These are phyloP conservation scores for Acronicta leporina DNA, from an alignment of 2,888 invertebrate species.

Conservation along the genomic window DNA sequence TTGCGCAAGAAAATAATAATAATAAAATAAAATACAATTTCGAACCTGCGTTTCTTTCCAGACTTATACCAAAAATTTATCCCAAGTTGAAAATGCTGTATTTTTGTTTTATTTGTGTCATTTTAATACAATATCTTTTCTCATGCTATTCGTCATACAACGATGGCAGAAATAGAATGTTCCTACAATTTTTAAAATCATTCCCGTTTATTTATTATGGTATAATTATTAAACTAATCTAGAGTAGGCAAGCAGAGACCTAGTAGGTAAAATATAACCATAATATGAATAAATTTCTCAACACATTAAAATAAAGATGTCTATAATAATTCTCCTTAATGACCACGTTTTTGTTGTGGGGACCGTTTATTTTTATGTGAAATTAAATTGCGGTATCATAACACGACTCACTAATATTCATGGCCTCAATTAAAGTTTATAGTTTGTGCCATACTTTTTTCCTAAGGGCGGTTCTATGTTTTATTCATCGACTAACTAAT, in stretches of 20 bases:
- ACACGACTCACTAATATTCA: conserved; percentile 34
- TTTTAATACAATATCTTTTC: no score
- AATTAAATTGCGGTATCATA: conserved; percentile 33
- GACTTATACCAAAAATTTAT: no score
- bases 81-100: no score
- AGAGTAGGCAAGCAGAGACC: background rate
- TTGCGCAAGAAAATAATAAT: no score
- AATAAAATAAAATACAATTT: no score
- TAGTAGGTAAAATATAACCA: conserved; percentile 22
- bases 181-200: background rate
- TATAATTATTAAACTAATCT: background rate
- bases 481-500: conserved; percentile 71
- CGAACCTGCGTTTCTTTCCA: no score
- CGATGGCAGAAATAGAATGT: background rate
- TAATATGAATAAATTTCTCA: conserved; percentile 29
- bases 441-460: conserved; percentile 51
- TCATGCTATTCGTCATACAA: no score
- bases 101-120: no score
- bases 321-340: conserved; percentile 41
- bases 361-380: conserved; percentile 38
- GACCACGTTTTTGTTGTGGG: conserved; percentile 29
- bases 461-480: conserved; percentile 68
- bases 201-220: background rate
- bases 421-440: conserved; percentile 30
- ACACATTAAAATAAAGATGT: conserved; percentile 46